phyloP scores from a whole-genome alignment of 2,888 invertebrate species.

The Gasteruption jaculator region DNA sequence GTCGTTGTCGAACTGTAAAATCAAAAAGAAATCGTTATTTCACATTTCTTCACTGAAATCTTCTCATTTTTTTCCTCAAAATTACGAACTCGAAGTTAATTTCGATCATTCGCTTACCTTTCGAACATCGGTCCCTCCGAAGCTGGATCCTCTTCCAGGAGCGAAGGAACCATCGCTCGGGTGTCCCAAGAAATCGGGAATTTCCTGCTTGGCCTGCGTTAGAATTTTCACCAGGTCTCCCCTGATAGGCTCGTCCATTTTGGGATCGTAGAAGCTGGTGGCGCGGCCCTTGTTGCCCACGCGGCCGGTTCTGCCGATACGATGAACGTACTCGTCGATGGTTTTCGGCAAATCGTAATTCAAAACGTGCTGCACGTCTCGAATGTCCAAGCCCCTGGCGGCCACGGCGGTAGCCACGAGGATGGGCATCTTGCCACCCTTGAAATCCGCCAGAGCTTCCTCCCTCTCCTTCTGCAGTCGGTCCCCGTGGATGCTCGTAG shows the following conservation, averaged over 20 bases:
- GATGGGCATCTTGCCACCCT: slow-evolving; percentile 67
- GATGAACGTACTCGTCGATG: slow-evolving; percentile 92
- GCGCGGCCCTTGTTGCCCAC: slow-evolving; percentile 87
- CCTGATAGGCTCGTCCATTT: slow-evolving; percentile 58
- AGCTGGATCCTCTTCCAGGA: slow-evolving; percentile 50
- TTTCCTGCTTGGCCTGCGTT: slow-evolving; percentile 70
- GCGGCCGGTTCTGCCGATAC: slow-evolving; percentile 92
- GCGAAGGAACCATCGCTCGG: slow-evolving; percentile 48
- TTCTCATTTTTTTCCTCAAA: slow-evolving; percentile 10
- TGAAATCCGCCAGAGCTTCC: slow-evolving; percentile 73
- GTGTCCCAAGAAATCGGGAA: slow-evolving; percentile 64
- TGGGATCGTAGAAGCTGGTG: slow-evolving; percentile 74
- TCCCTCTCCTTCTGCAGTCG: slow-evolving; percentile 71
- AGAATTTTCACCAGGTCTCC: slow-evolving; percentile 69
- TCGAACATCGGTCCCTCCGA: slow-evolving; percentile 70
- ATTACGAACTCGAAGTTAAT: slow-evolving; percentile 18
- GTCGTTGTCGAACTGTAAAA: slow-evolving; percentile 28
- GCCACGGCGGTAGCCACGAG: slow-evolving; percentile 95
- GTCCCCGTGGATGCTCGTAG: slow-evolving; percentile 74
- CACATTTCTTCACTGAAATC: neutral
- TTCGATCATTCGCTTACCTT: slow-evolving; percentile 53
- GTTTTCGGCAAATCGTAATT: slow-evolving; percentile 88
- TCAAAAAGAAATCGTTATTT: slow-evolving; percentile 6
- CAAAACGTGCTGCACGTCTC: slow-evolving; percentile 81
- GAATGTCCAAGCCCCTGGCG: slow-evolving; percentile 87